These are phyloP conservation scores for Ispidina picta DNA, from an alignment of 2,797 vertebrate species.

Conservation along the genomic window DNA sequence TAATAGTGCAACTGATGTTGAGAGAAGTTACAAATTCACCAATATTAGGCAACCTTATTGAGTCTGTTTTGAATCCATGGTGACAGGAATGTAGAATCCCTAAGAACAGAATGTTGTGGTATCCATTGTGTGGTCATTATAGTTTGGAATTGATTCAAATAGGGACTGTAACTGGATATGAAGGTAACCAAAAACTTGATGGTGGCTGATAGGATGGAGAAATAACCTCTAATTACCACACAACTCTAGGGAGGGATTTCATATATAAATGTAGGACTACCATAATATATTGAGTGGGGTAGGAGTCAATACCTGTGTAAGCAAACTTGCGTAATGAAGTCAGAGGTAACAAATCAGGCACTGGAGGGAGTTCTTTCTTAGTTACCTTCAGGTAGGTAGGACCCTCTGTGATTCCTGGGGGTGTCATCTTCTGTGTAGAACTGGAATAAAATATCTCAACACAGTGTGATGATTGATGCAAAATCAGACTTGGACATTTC, in stretches of 20 bases:
- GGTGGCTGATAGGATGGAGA: no score
- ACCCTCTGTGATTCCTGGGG: neutral
- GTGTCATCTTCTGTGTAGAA: neutral
- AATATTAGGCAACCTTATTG: neutral
- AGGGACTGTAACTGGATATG: neutral
- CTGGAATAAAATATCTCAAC: neutral
- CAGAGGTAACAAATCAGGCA: neutral
- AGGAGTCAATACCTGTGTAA: neutral
- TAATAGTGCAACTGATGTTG: neutral
- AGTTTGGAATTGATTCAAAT: neutral
- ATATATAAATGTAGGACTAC: neutral
- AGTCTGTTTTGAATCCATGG: neutral
- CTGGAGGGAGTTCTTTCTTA: neutral
- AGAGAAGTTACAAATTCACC: neutral
- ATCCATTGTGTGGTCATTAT: neutral
- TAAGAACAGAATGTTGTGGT: neutral
- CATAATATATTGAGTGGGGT: neutral
- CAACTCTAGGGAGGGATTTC: neutral
- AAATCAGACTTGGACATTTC: neutral
- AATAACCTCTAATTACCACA: neutral
- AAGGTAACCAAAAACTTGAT: neutral
- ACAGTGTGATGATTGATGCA: neutral
- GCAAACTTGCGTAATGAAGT: neutral
- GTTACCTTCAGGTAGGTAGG: neutral
- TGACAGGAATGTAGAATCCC: neutral